phyloP scores from a whole-genome alignment of 2,113 vertebrate species.

The Hemicordylus capensis region DNA sequence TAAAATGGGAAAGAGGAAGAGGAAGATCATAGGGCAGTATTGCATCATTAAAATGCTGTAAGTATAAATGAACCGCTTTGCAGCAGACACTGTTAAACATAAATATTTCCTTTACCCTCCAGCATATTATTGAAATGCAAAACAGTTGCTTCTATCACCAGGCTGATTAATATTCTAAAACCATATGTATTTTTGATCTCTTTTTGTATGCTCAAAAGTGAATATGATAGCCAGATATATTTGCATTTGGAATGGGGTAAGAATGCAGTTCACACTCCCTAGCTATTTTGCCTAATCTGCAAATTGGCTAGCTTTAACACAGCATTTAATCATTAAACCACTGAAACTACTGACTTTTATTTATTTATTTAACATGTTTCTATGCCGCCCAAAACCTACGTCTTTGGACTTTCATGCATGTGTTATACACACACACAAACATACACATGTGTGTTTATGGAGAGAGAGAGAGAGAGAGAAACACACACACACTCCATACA shows the following conservation, averaged over 20 bases:
- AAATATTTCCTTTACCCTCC: not conserved
- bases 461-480: no score
- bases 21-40: not conserved
- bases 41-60: constrained; percentile 5
- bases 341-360: no score
- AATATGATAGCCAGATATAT: constrained; percentile 25
- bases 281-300: constrained; percentile 14
- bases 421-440: no score
- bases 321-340: not conserved
- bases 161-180: constrained; percentile 31
- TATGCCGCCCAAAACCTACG: no score
- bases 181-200: constrained; percentile 5
- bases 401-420: constrained; percentile 2
- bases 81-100: constrained; percentile 5
- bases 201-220: not conserved
- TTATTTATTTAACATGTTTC: no score
- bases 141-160: not conserved
- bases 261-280: constrained; percentile 11
- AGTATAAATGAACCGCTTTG: not conserved
- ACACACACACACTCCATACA: constrained; percentile 3
- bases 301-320: not conserved
- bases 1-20: constrained; percentile 1
- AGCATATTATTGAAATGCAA: constrained; percentile 13
- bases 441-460: no score
- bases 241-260: constrained; percentile 36